Conservation (phyloP, 2,113 vertebrate genomes). For the Carettochelys insculpta region DNA sequence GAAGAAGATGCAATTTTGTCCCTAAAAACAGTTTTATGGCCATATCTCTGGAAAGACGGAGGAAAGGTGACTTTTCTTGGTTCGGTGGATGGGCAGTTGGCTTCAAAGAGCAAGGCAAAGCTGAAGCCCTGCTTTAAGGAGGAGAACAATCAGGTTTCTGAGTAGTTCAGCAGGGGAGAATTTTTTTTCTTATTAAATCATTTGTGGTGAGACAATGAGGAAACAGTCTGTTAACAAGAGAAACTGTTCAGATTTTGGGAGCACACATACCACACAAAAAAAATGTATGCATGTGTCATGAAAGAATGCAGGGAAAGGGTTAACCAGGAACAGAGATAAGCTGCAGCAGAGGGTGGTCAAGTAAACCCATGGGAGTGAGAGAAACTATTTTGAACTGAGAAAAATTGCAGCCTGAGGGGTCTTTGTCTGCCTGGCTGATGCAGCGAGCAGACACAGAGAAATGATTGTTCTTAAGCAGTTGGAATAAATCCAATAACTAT, state of each 20-base stretch:
- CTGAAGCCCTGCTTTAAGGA: neutral
- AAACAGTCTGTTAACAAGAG: neutral
- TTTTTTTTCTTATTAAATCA: neutral
- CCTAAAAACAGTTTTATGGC: constrained; percentile 42
- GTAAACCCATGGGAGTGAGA: too few relatives aligned
- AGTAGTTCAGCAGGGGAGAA: neutral
- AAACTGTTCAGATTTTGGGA: neutral
- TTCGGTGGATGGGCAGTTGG: constrained; percentile 36
- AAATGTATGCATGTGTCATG: too few relatives aligned
- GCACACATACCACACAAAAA: neutral
- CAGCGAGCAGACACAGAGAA: too few relatives aligned
- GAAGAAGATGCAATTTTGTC: constrained; percentile 42
- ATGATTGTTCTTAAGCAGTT: too few relatives aligned
- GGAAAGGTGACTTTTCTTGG: neutral
- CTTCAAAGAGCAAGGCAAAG: constrained; percentile 21
- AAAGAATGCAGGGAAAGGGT: too few relatives aligned
- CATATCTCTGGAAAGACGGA: neutral
- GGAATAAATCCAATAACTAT: too few relatives aligned
- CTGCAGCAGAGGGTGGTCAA: too few relatives aligned
- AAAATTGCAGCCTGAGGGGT: too few relatives aligned
- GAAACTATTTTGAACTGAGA: too few relatives aligned
- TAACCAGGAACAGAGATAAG: too few relatives aligned
- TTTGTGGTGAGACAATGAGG: rapidly evolving
- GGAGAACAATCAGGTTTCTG: neutral
- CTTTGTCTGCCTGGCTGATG: too few relatives aligned